phyloP scores from a whole-genome alignment of 2,797 vertebrate species.

The Pitangus sulphuratus region DNA sequence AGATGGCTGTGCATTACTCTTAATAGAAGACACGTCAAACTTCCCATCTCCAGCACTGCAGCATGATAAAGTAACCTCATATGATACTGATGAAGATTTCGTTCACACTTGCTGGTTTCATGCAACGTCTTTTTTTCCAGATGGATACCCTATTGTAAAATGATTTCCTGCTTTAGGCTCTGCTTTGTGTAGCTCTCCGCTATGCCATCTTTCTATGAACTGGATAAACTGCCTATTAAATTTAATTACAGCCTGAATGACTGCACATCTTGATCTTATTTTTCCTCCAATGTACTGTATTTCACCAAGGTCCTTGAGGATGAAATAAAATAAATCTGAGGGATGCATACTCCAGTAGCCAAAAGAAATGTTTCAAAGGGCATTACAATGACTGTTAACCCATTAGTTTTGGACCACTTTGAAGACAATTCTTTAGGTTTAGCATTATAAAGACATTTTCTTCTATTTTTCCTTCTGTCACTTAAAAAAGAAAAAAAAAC shows the following conservation, averaged over 20 bases:
- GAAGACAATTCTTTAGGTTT: neutral
- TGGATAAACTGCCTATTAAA: slow-evolving; percentile 83
- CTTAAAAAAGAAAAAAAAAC: neutral
- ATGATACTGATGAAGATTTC: slow-evolving; percentile 75
- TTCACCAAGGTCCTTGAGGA: slow-evolving; percentile 76
- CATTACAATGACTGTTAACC: slow-evolving; percentile 29
- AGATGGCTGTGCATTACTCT: slow-evolving; percentile 59
- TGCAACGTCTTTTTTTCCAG: slow-evolving; percentile 79
- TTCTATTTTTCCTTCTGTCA: neutral
- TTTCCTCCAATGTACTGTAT: slow-evolving; percentile 70
- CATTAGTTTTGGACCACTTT: neutral
- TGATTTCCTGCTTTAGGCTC: slow-evolving; percentile 77
- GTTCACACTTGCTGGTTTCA: slow-evolving; percentile 75
- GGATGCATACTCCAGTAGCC: slow-evolving; percentile 41
- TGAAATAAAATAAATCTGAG: slow-evolving; percentile 75
- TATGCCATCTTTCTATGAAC: slow-evolving; percentile 76
- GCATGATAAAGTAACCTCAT: slow-evolving; percentile 73
- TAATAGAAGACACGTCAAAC: slow-evolving; percentile 68
- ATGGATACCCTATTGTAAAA: slow-evolving; percentile 78
- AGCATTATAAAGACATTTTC: neutral
- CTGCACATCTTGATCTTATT: slow-evolving; percentile 77
- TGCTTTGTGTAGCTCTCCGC: slow-evolving; percentile 72
- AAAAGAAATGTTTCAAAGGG: slow-evolving; percentile 38
- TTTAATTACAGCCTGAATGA: slow-evolving; percentile 81
- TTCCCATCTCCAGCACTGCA: neutral